A percentile compares a stretch with the other conserved stretches of the same genome.
These are phyloP conservation scores for Podargus strigoides DNA, from an alignment of 2,797 vertebrate species.

Conservation along the genomic window DNA sequence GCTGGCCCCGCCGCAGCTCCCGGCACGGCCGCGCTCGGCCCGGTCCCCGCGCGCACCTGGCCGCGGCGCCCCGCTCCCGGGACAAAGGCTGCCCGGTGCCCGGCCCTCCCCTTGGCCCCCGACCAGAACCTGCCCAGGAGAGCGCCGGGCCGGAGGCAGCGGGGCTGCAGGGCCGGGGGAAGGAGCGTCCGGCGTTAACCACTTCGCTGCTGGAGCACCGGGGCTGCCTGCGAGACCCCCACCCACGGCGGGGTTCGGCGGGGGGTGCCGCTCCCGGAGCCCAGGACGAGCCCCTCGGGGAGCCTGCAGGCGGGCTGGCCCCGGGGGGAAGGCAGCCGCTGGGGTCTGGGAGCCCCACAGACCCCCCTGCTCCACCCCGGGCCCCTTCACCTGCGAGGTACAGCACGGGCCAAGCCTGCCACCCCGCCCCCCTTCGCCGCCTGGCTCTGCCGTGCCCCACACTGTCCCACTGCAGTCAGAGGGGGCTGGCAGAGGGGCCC, in stretches of 20 bases:
- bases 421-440: not conserved
- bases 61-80: not conserved
- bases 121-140: conserved; percentile 45
- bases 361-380: not conserved
- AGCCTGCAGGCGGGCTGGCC: not conserved
- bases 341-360: not conserved
- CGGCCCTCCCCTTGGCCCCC: conserved; percentile 42
- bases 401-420: not conserved
- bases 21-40: not conserved
- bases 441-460: not conserved
- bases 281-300: fast-evolving
- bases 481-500: not conserved
- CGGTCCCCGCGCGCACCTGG: too few relatives aligned
- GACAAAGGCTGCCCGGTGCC: conserved; percentile 3
- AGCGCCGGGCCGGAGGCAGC: not conserved
- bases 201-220: not conserved
- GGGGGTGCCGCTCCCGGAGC: too few relatives aligned
- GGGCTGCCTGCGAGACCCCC: not conserved
- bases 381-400: not conserved
- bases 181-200: not conserved
- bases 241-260: too few relatives aligned
- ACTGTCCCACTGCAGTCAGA: not conserved
- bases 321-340: not conserved
- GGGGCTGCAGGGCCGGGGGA: not conserved
- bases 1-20: not conserved